phyloP scores from a whole-genome alignment of 2,113 vertebrate species.

The Varanus salvator region DNA sequence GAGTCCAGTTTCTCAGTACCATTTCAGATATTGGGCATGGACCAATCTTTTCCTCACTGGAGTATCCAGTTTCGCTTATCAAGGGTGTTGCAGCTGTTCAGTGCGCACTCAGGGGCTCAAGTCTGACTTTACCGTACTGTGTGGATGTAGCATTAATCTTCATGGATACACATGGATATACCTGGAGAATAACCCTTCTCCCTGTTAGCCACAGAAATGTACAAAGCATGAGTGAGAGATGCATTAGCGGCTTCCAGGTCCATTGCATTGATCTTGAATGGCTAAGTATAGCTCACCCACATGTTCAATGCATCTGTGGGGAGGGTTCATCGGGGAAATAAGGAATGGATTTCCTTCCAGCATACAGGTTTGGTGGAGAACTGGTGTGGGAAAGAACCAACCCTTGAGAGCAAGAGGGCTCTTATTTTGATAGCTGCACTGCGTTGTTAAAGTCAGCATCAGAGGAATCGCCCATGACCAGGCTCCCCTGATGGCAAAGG shows the following conservation, averaged over 20 bases:
- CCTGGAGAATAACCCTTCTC: not conserved
- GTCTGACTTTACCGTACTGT: not conserved
- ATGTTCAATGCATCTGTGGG: not conserved
- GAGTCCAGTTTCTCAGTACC: not conserved
- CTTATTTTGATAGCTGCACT: not conserved
- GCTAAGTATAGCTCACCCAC: not conserved
- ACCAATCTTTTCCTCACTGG: slow-evolving; percentile 11
- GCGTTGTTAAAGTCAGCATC: not conserved
- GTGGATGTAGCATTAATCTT: not conserved
- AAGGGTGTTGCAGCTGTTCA: not conserved
- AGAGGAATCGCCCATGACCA: not conserved
- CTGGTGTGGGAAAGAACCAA: too few species aligned
- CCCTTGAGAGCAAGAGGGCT: not conserved
- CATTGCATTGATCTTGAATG: not conserved
- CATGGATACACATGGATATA: not conserved
- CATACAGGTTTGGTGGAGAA: not conserved
- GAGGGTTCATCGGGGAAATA: rapidly evolving
- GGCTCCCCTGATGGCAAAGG: not conserved
- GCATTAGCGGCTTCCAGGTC: not conserved
- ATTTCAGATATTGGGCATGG: not conserved
- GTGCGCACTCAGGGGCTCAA: not conserved
- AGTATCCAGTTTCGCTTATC: slow-evolving; percentile 22
- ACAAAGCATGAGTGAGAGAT: not conserved
- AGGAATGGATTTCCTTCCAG: not conserved
- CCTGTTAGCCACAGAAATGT: not conserved